Evolutionary conservation across 2,113 vertebrate genomes (phyloP), one percentile per base, ranked within the genome.

Genomic region (Gopherus evgoodei): DNA sequence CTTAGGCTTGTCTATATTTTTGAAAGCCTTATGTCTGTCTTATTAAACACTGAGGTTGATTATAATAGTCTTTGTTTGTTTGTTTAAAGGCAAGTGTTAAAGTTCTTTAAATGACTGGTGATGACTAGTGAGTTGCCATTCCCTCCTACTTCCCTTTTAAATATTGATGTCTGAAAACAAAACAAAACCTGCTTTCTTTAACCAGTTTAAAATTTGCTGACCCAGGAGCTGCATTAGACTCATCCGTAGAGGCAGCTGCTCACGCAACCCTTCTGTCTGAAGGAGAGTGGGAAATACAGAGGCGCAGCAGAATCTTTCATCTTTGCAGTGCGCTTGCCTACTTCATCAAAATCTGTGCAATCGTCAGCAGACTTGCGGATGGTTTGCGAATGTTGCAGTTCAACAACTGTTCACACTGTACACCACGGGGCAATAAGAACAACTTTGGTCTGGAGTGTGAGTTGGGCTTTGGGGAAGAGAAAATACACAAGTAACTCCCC

Each of bases 261-360:
- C 53, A 5, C 86, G 92, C 90, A 56, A 93, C 93, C 85, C 96
- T 52, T 54, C 89, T 31, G 25, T 94, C 94, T 96, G 92, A 78
- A 95, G 93, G 56, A 89, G 19, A 82, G 76, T 83, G 22, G 93
- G 6, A 59, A 91, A 94, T 6, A 65, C 93, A 93, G 65, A 90
- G 89, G 72, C 7, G n/a, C 42, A 6, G 47, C 56, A 82, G 14
- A 90, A 82, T 92, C 94, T 27, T 86, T 90, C 6, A 0, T 38
- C 93, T 94, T 56, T 56, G 44, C 76, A 82, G 1, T 1, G 29
- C 2, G 80, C 90, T 95, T 84, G 84, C 81, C 82, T 95, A 44
- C 78, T 95, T 93, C 81, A 88, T 90, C 87, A 87, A 83, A 95
- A 90, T 27, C 86, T 79, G 54, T 38, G n/a, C 96, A 96, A 10